These are phyloP conservation scores for Asobara japonica DNA, from an alignment of 1,140 invertebrate genomes.

Conservation along the genomic window DNA sequence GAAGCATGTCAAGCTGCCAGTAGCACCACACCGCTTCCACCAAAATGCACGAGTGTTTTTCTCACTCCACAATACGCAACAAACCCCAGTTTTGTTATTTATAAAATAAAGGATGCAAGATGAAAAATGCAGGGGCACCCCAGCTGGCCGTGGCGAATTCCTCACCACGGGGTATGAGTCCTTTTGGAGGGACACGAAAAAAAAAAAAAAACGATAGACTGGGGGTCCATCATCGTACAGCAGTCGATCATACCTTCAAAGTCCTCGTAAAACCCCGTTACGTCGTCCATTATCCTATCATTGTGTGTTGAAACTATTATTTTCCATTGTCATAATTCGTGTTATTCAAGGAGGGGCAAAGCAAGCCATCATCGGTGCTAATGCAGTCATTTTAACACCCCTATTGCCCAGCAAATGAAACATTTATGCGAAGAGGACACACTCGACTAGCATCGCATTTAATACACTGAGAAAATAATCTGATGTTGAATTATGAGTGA, in stretches of 20 bases:
- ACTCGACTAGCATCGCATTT: not conserved
- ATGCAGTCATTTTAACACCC: constrained; percentile 33
- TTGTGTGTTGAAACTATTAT: constrained; percentile 34
- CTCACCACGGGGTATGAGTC: constrained; percentile 40
- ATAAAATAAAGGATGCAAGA: constrained; percentile 22
- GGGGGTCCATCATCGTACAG: not conserved
- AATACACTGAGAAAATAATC: not conserved
- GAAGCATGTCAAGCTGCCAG: constrained; percentile 20
- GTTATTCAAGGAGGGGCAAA: constrained; percentile 19
- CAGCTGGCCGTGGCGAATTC: constrained; percentile 65
- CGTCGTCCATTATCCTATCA: constrained; percentile 41
- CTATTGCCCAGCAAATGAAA: constrained; percentile 41
- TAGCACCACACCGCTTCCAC: not conserved
- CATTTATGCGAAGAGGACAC: constrained; percentile 16
- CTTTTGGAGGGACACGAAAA: constrained; percentile 34
- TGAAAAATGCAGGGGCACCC: constrained; percentile 28
- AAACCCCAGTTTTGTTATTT: not conserved
- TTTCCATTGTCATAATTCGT: constrained; percentile 29
- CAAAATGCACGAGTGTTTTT: not conserved
- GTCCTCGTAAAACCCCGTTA: constrained; percentile 40
- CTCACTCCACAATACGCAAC: constrained; percentile 4
- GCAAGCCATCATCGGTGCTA: not conserved
- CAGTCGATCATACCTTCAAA: constrained; percentile 40
- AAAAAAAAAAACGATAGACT: not conserved
- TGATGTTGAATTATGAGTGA: constrained; percentile 32